Evolutionary conservation across 2,888 invertebrate species (phyloP).

Genomic region (Metacarcinus magister): DNA sequence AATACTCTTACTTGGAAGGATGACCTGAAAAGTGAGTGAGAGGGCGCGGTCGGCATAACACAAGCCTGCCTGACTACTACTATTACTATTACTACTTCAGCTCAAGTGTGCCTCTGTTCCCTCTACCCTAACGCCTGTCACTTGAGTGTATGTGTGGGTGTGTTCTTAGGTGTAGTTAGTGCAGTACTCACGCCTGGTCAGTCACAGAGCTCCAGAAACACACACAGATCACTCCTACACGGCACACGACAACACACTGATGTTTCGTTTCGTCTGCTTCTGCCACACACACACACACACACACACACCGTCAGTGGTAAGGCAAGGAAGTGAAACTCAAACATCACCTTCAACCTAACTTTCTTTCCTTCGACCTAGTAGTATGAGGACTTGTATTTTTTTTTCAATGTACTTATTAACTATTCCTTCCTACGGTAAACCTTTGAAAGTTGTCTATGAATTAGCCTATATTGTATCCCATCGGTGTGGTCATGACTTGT

Average conservation of each 20-base stretch:
- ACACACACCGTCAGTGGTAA: slow-evolving; percentile 29
- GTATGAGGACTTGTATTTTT: neutral
- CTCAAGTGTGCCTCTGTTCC: neutral
- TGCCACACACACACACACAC: slow-evolving; percentile 36
- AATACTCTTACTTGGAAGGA: neutral
- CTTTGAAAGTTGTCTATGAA: neutral
- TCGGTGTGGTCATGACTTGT: neutral
- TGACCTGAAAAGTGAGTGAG: slow-evolving; percentile 5
- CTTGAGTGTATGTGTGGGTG: neutral
- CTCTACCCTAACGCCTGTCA: neutral
- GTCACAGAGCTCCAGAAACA: neutral
- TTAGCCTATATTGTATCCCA: neutral
- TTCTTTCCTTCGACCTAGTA: too few species aligned
- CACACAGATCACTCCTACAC: neutral
- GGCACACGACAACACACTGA: neutral
- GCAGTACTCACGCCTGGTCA: slow-evolving; percentile 3
- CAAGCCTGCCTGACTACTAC: neutral
- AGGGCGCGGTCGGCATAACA: neutral
- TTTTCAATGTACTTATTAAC: neutral
- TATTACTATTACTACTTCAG: too few species aligned
- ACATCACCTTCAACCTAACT: too few species aligned
- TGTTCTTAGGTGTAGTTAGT: neutral
- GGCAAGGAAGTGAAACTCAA: too few species aligned
- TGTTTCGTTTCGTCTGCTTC: neutral
- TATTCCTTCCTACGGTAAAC: neutral